Evolutionary conservation across 2,888 invertebrate genomes (phyloP), one percentile per base, ranked within the genome.

Genomic region (Pristionchus fissidentatus): DNA sequence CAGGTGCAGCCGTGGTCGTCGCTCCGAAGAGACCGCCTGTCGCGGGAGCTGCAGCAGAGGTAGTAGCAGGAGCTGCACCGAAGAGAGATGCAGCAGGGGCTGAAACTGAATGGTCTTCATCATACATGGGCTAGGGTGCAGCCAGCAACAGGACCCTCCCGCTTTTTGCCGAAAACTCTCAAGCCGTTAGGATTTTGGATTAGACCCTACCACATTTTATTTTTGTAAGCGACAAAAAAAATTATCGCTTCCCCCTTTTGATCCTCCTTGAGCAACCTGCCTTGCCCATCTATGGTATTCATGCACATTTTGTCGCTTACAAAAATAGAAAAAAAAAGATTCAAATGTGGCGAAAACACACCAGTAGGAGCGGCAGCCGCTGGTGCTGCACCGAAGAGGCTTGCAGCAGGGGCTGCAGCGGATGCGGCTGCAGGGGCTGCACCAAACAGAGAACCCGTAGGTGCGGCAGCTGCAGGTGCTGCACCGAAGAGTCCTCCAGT

Each of bases 1-100:
- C n/a, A n/a, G n/a, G n/a, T n/a, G n/a, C n/a, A n/a, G n/a, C n/a
- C n/a, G n/a, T n/a, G n/a, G n/a, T n/a, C n/a, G n/a, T n/a, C n/a
- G n/a, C n/a, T n/a, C n/a, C n/a, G 49, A 77, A 77, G 49, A 77
- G 49, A 46, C 49, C 32, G 38, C 49, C 49, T 19, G 66, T 32
- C n/a, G 55, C 2, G 26, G 75, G 22, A 22, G 62, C 78, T n/a
- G 46, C 15, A 4, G 46, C 57, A 10, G 46, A 13, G 19, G 66
- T 49, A 55, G 55, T 55, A n/a, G n/a, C n/a, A n/a, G n/a, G n/a
- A n/a, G n/a, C n/a, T 5, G 62, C 62, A 4, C 62, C 62, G 35
- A 62, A 62, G 62, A 62, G 62, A 15, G 22, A 15, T 55, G 55
- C 55, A 10, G 32, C 29, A 62, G 62, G 62, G 8, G 62, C 62